Evolutionary conservation across 1,140 invertebrate genomes (phyloP).

Genomic region (Calliphora vicina): DNA sequence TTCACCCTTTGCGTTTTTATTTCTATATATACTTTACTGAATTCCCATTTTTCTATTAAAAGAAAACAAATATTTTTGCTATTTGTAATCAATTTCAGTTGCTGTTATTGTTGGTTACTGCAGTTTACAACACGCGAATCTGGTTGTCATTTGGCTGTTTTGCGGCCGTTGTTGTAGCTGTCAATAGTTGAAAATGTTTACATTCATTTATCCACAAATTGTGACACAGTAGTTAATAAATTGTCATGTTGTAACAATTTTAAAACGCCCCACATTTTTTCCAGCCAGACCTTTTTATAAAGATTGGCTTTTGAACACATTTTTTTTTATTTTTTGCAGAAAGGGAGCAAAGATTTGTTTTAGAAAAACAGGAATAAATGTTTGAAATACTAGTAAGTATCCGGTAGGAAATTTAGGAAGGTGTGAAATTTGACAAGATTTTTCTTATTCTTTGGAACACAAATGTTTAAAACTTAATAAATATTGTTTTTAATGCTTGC

Average conservation of each 20-base stretch:
- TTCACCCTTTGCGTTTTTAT: too few relatives aligned
- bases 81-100: too few relatives aligned
- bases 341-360: not conserved
- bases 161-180: not conserved
- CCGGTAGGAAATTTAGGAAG: not conserved
- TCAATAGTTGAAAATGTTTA: not conserved
- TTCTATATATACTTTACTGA: too few relatives aligned
- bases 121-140: too few relatives aligned
- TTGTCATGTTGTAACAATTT: constrained; percentile 6
- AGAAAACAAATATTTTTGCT: too few relatives aligned
- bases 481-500: too few relatives aligned
- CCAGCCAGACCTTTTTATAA: not conserved
- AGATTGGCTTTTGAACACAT: not conserved
- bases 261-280: not conserved
- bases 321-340: not conserved
- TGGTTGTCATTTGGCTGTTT: too few relatives aligned
- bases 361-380: not conserved
- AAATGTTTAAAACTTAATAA: too few relatives aligned
- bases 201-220: constrained; percentile 3
- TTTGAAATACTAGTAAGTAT: not conserved
- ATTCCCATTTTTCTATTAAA: too few relatives aligned
- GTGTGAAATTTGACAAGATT: not conserved
- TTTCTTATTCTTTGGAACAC: too few relatives aligned
- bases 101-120: too few relatives aligned
- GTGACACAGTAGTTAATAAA: constrained; percentile 16